A percentile compares a stretch with the other conserved stretches of the same genome.
Conservation (phyloP, 2,888 invertebrate genomes). For the Vesta saturnalis region DNA sequence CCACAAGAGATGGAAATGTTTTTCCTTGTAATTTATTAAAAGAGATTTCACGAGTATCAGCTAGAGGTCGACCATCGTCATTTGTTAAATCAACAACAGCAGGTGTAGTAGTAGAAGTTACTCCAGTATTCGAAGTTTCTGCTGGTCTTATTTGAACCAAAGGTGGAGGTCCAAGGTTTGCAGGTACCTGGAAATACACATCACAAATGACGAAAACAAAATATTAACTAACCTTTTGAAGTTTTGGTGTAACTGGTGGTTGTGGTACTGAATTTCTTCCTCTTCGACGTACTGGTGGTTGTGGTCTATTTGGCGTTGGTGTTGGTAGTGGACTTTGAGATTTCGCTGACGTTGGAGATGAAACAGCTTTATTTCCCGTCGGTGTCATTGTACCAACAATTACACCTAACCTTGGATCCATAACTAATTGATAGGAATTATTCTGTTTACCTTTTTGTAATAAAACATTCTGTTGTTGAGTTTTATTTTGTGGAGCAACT, state of each 20-base stretch:
- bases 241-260: not conserved
- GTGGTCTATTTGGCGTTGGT: slow-evolving; percentile 14
- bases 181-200: slow-evolving; percentile 59
- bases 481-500: slow-evolving; percentile 14
- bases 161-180: not conserved
- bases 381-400: slow-evolving; percentile 61
- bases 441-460: slow-evolving; percentile 31
- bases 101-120: not conserved
- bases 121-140: not conserved
- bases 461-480: slow-evolving; percentile 41
- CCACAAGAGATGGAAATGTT: slow-evolving; percentile 87
- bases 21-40: slow-evolving; percentile 83
- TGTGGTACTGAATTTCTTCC: slow-evolving; percentile 27
- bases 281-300: slow-evolving; percentile 14
- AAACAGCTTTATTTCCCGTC: slow-evolving; percentile 21
- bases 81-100: slow-evolving; percentile 72
- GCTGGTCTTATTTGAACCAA: not conserved
- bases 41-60: slow-evolving; percentile 78
- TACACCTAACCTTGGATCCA: slow-evolving; percentile 64
- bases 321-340: slow-evolving; percentile 17
- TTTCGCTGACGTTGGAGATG: slow-evolving; percentile 23
- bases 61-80: slow-evolving; percentile 70
- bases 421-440: slow-evolving; percentile 61
- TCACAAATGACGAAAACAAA: not conserved
- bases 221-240: slow-evolving; percentile 14